A percentile compares a stretch with the other conserved stretches of the same genome.
Conservation (phyloP, 2,113 vertebrate genomes). For the Brachionichthys hirsutus region DNA sequence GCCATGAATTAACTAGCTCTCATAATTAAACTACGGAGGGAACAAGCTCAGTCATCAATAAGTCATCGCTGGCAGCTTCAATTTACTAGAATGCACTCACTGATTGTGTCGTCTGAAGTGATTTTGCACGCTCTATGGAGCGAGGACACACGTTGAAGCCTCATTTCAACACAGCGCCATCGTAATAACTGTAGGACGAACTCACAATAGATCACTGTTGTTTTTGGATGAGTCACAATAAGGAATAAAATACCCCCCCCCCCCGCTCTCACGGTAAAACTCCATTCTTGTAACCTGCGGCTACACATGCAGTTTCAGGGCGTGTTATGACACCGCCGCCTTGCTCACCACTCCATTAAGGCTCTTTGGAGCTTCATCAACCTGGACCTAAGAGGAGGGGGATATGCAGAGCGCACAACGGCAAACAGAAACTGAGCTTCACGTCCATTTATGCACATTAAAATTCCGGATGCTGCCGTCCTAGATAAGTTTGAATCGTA, state of each 20-base stretch:
- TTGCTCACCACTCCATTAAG: conserved; percentile 39
- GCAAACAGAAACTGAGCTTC: conserved; percentile 34
- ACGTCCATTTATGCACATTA: conserved; percentile 68
- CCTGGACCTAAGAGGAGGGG: conserved; percentile 38
- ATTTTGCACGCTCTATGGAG: conserved; percentile 40
- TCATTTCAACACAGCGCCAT: conserved; percentile 9
- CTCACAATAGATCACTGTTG: conserved; percentile 25
- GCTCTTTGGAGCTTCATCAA: conserved; percentile 55
- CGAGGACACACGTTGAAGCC: conserved; percentile 17
- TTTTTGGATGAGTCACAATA: too few relatives aligned
- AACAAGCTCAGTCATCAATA: conserved; percentile 73
- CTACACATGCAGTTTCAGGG: conserved; percentile 5
- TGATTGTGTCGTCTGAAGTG: conserved; percentile 54
- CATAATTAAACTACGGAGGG: conserved; percentile 70
- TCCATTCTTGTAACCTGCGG: conserved; percentile 32
- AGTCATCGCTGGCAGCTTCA: conserved; percentile 63
- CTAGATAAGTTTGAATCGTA: conserved; percentile 74
- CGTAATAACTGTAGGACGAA: conserved; percentile 33
- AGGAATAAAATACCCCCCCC: conserved; percentile 6
- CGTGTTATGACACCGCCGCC: conserved; percentile 24
- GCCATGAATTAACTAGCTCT: conserved; percentile 68
- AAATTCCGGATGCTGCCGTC: conserved; percentile 53
- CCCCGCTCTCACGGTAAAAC: conserved; percentile 34
- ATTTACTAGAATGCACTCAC: conserved; percentile 38
- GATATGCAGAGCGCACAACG: conserved; percentile 20